Evolutionary conservation across 1,140 invertebrate species (phyloP).

Genomic region (Myzus persicae): DNA sequence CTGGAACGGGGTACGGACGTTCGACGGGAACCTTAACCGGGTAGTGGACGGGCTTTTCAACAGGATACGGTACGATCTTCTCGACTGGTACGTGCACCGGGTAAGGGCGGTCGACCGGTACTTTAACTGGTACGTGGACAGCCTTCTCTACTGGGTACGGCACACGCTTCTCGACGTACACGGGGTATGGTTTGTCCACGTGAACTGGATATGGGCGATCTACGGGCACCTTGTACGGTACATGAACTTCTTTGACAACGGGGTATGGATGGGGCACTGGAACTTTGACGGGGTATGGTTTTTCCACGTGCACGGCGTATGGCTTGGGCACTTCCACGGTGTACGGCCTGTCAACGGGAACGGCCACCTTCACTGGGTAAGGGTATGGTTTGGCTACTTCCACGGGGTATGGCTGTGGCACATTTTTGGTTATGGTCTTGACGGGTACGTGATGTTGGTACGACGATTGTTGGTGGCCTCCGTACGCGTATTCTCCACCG

Average conservation of each 20-base stretch:
- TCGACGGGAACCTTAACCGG: conserved; percentile 73
- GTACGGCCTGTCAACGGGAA: conserved; percentile 72
- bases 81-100: conserved; percentile 68
- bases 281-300: conserved; percentile 72
- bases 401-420: conserved; percentile 74
- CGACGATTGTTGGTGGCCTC: background rate
- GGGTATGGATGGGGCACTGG: conserved; percentile 73
- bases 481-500: background rate
- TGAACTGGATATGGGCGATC: conserved; percentile 61
- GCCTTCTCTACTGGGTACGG: conserved; percentile 77
- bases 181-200: conserved; percentile 66
- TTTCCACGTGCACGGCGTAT: conserved; percentile 67
- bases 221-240: conserved; percentile 61
- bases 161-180: conserved; percentile 65
- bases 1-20: conserved; percentile 65
- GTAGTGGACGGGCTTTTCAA: conserved; percentile 71
- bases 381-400: conserved; percentile 78
- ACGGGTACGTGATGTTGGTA: conserved; percentile 69
- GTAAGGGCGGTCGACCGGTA: conserved; percentile 73
- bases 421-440: conserved; percentile 73
- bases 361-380: conserved; percentile 73
- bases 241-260: conserved; percentile 61
- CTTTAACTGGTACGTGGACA: conserved; percentile 73
- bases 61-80: conserved; percentile 69
- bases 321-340: conserved; percentile 73